Evolutionary conservation across 2,888 invertebrate species (phyloP).

Genomic region (Leucophenga montana): DNA sequence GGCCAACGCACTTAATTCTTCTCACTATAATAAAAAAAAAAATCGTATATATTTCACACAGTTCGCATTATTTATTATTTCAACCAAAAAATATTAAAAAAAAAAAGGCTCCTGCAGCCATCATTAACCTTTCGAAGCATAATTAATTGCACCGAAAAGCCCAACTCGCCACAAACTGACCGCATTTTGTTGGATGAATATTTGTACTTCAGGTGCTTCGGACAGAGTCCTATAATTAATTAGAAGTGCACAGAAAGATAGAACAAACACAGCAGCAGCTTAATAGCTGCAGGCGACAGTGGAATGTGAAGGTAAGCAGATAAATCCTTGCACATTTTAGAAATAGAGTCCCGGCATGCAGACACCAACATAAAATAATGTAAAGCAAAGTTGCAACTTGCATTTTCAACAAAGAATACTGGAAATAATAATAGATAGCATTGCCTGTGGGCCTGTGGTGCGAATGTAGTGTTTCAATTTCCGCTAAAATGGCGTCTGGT

Average conservation of each 20-base stretch:
- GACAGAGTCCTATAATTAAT: background rate
- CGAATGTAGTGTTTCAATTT: conserved; percentile 49
- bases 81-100: background rate
- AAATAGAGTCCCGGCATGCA: background rate
- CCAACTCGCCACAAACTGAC: conserved; percentile 6
- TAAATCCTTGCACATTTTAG: conserved; percentile 46
- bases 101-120: conserved; percentile 4
- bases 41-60: too few species aligned
- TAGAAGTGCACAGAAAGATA: too few species aligned
- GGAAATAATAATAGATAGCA: background rate
- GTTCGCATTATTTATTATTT: too few species aligned
- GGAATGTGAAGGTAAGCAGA: conserved; percentile 56
- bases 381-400: too few species aligned
- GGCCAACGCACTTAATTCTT: too few species aligned
- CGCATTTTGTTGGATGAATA: background rate
- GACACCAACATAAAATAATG: background rate
- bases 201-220: background rate
- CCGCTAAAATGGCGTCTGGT: conserved; percentile 39
- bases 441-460: background rate
- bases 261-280: too few species aligned
- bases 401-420: too few species aligned
- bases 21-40: too few species aligned
- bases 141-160: background rate
- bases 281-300: too few species aligned
- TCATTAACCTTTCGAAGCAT: conserved; percentile 20